phyloP scores from a whole-genome alignment of 2,113 vertebrate species.

The Megaleporinus macrocephalus region DNA sequence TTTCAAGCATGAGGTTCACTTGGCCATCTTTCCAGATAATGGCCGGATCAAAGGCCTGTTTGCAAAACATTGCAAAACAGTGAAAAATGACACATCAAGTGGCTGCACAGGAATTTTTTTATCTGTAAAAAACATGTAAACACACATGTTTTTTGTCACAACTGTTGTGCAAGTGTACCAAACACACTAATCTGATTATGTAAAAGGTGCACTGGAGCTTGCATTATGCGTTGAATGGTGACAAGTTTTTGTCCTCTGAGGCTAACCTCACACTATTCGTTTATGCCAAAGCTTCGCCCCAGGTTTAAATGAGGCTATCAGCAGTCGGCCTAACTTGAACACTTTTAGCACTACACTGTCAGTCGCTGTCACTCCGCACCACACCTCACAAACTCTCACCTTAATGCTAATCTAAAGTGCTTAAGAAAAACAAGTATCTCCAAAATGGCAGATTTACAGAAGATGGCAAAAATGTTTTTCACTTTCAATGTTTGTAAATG shows the following conservation, averaged over 20 bases:
- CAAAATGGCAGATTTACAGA: too few species aligned
- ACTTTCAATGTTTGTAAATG: too few species aligned
- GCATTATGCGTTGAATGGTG: neutral
- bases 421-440: too few species aligned
- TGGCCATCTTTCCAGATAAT: neutral
- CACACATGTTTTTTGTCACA: slow-evolving; percentile 12
- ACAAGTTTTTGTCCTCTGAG: slow-evolving; percentile 13
- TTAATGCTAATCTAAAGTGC: slow-evolving; percentile 3
- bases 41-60: neutral
- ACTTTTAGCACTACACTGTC: slow-evolving; percentile 4
- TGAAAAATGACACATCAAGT: neutral
- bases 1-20: too few species aligned
- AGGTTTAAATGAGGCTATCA: slow-evolving; percentile 17
- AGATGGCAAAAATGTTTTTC: too few species aligned
- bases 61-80: neutral
- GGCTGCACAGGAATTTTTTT: neutral
- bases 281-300: slow-evolving; percentile 6
- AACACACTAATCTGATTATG: slow-evolving; percentile 20
- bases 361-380: neutral
- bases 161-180: neutral
- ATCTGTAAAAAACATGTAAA: neutral
- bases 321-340: slow-evolving; percentile 13
- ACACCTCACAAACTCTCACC: neutral
- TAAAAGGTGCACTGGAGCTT: slow-evolving; percentile 17
- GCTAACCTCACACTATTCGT: neutral